Conservation (phyloP, 2,797 vertebrate genomes). For the Malurus splendens region DNA sequence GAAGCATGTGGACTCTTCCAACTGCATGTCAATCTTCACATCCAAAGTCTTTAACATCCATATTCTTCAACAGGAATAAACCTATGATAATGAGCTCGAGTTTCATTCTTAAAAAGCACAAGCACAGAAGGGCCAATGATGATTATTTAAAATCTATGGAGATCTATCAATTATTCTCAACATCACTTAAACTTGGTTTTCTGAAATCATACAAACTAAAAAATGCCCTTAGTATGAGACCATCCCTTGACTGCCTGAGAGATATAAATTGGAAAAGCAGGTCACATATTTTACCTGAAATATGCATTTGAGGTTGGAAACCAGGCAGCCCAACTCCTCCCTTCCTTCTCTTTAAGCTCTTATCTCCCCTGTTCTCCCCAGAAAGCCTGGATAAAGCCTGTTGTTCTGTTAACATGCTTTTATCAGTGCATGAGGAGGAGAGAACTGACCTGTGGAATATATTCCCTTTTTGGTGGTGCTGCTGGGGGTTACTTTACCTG, state of each 20-base stretch:
- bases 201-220: background rate
- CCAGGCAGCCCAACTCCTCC: background rate
- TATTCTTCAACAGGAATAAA: background rate
- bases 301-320: background rate
- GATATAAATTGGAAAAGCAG: background rate
- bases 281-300: background rate
- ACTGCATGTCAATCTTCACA: background rate
- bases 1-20: background rate
- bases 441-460: background rate
- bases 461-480: background rate
- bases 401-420: background rate
- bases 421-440: background rate
- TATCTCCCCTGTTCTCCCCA: background rate
- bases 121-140: background rate
- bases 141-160: background rate
- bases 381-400: background rate
- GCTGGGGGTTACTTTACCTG: background rate
- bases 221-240: background rate
- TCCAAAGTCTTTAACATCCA: background rate
- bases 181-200: background rate
- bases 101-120: background rate
- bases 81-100: background rate
- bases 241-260: background rate
- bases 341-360: background rate
- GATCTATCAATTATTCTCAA: rapidly evolving